Base-by-base conservation (phyloP, 92 coral and sea anemone species). In the Palythoa caribaeorum region DNA sequence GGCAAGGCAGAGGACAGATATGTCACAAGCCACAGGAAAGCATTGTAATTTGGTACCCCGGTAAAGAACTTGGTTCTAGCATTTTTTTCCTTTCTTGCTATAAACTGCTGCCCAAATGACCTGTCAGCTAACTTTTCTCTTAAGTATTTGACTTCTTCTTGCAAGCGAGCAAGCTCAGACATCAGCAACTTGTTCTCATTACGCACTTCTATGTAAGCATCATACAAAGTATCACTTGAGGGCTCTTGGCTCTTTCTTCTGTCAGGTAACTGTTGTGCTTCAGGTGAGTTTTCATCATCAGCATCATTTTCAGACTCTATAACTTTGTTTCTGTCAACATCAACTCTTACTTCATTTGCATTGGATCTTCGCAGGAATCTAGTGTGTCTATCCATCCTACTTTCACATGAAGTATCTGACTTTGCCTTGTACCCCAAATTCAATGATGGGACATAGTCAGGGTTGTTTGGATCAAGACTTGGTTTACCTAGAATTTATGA, bases 391-490 rank as follows among this genome's bases (percentile, higher is more conserved):
- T 70, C 47, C n/a, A 70, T 70, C 47, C 74, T 70, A 44, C 47
- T 70, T 70, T 70, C 74, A 70, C 74, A 0, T 70, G 74, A 70
- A 1, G 74, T 70, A 70, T 70, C 16, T 70, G 48, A 70, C 74
- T 70, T 28, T 70, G 74, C 37, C 47, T 70, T 70, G 48, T 70
- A 70, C 74, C 74, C 74, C 74, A 70, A 35, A 70, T 70, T 70
- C 74, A 70, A 70, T 70, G 47, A 70, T 70, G 74, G 74, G 74
- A 70, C 74, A 70, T 70, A 70, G 74, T 70, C 74, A 70, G 74
- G 74, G 74, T 70, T 70, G 74, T 35, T 70, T 11, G 74, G 74
- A 70, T 70, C 74, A 70, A 70, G 74, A 70, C 74, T 70, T 70
- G 74, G 74, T 70, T 70, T 70, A 70, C 74, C 74, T 70, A 35